phyloP scores from a whole-genome alignment of 2,113 vertebrate species.

The Percopsis transmontana region DNA sequence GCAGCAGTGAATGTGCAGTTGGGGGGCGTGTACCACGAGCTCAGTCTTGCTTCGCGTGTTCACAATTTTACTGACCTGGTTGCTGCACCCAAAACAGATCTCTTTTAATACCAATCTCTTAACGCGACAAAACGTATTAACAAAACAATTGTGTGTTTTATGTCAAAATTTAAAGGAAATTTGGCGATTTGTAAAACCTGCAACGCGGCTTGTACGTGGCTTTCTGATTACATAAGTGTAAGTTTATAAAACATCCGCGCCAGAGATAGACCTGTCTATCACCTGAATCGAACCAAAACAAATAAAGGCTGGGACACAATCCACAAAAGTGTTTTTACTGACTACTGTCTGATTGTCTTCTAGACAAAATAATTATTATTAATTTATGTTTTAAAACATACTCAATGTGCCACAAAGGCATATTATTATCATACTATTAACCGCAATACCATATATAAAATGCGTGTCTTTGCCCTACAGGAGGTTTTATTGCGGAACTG shows the following conservation, averaged over 20 bases:
- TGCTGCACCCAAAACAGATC: not conserved
- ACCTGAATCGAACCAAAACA: not conserved
- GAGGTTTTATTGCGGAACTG: slow-evolving; percentile 34
- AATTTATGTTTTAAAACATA: no score
- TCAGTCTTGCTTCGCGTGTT: slow-evolving; percentile 31
- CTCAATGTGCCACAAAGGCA: no score
- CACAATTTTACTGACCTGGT: slow-evolving; percentile 6
- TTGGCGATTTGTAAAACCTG: not conserved
- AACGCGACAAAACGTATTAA: fast-evolving
- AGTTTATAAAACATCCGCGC: slow-evolving; percentile 9
- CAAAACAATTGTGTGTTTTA: not conserved
- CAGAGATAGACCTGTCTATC: not conserved
- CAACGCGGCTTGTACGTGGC: not conserved
- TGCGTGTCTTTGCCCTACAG: no score
- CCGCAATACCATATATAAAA: no score
- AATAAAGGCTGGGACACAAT: not conserved
- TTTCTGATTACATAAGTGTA: slow-evolving; percentile 28
- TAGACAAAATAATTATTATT: not conserved
- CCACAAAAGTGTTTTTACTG: not conserved
- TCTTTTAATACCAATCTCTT: not conserved
- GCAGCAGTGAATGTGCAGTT: slow-evolving; percentile 32
- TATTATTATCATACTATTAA: no score
- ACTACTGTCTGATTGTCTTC: not conserved
- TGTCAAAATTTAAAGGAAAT: no score
- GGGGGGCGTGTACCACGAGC: slow-evolving; percentile 76